Conservation (phyloP, 30 jellyfish, hydroid and myxozoan genomes). For the Mastigias papua region DNA sequence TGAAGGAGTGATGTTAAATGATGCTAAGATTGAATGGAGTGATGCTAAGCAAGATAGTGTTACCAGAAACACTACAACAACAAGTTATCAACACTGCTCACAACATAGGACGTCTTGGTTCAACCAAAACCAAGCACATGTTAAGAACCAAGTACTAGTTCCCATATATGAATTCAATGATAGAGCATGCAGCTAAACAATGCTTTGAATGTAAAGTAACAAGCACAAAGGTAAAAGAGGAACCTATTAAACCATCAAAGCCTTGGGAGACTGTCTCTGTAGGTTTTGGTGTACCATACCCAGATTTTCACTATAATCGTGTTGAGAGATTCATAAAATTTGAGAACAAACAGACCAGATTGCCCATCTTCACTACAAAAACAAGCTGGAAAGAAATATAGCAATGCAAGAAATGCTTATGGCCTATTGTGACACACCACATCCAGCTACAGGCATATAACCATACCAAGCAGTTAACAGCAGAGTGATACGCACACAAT, state of each 20-base stretch:
- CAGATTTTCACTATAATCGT: constrained; percentile 11
- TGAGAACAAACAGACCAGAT: constrained; percentile 11
- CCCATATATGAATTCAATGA: constrained; percentile 11
- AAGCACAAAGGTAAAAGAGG: background rate
- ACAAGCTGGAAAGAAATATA: constrained; percentile 7
- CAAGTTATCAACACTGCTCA: background rate
- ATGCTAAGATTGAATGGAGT: too few species aligned
- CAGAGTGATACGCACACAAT: constrained; percentile 16
- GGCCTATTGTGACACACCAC: constrained; percentile 17
- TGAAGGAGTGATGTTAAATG: too few species aligned
- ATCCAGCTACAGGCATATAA: constrained; percentile 21
- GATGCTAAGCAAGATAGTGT: constrained; percentile 13
- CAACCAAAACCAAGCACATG: constrained; percentile 7
- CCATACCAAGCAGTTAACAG: constrained; percentile 5
- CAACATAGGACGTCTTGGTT: constrained; percentile 5
- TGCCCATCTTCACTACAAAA: constrained; percentile 9
- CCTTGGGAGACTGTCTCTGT: constrained; percentile 8
- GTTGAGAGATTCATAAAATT: background rate
- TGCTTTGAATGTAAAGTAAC: constrained; percentile 14
- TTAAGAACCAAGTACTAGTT: constrained; percentile 5
- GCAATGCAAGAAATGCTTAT: constrained; percentile 16
- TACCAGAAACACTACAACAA: constrained; percentile 2
- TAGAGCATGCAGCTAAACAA: constrained; percentile 9
- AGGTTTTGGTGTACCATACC: constrained; percentile 25
- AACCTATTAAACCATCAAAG: constrained; percentile 8